Base-by-base conservation (phyloP, 2,888 invertebrate genomes). In the Dusona sp. region DNA sequence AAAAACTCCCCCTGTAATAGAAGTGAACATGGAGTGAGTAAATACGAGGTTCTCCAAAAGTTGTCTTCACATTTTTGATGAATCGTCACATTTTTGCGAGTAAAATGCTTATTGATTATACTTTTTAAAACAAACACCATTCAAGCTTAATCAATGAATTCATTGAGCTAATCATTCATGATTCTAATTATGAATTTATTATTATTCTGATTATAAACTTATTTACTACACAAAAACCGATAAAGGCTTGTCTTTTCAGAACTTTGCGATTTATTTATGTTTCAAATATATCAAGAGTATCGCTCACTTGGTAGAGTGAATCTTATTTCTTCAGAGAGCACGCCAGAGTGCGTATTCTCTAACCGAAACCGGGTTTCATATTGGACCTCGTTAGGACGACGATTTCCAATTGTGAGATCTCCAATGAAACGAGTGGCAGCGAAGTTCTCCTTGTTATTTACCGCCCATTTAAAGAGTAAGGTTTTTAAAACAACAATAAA, bases 321-420 rank as follows among this genome's bases (percentile, higher is more conserved):
- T 22, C 6, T 9, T 9, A 54, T 0, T 22, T 22, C 7, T 9
- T 1, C 9, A 54, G n/a, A 22, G n/a, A 4, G 1, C n/a, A 54
- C 54, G n/a, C 22, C 54, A 2, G 54, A 54, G 22, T 8, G 0
- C 2, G 54, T n/a, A 54, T 54, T 54, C 16, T 8, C 8, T 8
- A 93, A 78, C 3, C 89, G 78, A 42, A 93, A 91, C 4, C 90
- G 89, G 64, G 91, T 0, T 33, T 16, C 8, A 67, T 22, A 93
- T 72, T 92, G 67, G 1, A 88, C 90, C 87, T 93, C 93, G 74
- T 92, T 92, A 19, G 91, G 65, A 61, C 85, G 91, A 77, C 89
- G 90, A 78, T 88, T 83, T 8, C 93, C 93, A 33, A 92, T 74
- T 7, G 87, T 75, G 29, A 92, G 78, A 79, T 93, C 93, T 4